Percentiles rank a stretch among this genome's conserved stretches.
Conservation (phyloP, 2,113 vertebrate genomes). For the Elaphurus davidianus region DNA sequence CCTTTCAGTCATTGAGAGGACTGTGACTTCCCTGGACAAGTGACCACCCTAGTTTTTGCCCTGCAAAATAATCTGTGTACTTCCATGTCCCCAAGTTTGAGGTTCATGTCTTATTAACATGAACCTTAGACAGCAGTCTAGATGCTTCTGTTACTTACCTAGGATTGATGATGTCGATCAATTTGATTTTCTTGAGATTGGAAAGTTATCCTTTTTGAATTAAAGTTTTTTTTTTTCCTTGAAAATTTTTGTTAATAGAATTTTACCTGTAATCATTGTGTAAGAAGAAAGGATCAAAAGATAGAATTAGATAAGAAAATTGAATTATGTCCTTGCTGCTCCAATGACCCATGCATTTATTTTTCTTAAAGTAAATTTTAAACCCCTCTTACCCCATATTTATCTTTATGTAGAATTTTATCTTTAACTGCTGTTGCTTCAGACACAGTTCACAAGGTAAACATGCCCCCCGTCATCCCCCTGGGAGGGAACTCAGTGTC, state of each 20-base stretch:
- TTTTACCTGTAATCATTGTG: neutral
- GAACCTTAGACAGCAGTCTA: neutral
- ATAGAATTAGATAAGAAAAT: neutral
- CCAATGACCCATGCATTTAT: neutral
- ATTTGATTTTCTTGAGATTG: neutral
- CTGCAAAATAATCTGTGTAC: neutral
- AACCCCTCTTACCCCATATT: neutral
- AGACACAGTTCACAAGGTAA: neutral
- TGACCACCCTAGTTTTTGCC: neutral
- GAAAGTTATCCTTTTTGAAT: neutral
- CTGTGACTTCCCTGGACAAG: neutral
- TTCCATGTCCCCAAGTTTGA: neutral
- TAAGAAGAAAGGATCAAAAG: neutral
- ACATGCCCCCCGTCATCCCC: neutral
- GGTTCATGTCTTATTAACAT: neutral
- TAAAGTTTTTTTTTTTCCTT: neutral
- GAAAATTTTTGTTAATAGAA: neutral
- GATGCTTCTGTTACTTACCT: neutral
- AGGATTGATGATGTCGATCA: neutral
- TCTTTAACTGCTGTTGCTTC: neutral
- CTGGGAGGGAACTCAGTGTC: neutral
- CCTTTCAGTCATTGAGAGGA: neutral
- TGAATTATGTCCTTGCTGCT: neutral
- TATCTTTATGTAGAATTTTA: neutral
- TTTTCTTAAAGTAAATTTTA: neutral